Base-by-base conservation (phyloP, 2,113 vertebrate species). In the Lepidiolamprologus cunningtoni region DNA sequence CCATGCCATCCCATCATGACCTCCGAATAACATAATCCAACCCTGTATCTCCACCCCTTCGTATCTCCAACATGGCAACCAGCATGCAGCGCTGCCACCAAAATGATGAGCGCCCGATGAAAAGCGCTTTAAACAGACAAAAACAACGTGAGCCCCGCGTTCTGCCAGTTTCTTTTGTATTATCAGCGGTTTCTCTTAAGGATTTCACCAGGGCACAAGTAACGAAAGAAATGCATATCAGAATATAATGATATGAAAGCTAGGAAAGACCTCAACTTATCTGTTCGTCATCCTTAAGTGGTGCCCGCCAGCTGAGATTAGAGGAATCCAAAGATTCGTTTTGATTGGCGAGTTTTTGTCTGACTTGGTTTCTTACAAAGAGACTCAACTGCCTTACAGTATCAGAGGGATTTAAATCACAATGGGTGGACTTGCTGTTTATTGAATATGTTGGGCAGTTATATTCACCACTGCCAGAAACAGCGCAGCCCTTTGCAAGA, bases 1-100 rank as follows among this genome's bases (percentile, higher is more conserved):
- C 91, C 95, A 93, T 5, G 80, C 73, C 88, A 23, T 94, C 89
- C 95, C 96, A 53, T 98, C 97, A 95, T 99, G 98, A 99, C 97
- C 93, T 89, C 90, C 63, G 23, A 92, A 86, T 50, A 52, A 53
- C 63, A 53, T 3, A 9, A 26, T 86, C 68, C 21, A 81, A 19
- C 42, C 85, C 52, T 52, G 73, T 21, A 35, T 45, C 61, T 37
- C 80, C 55, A 26, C 54, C 80, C 73, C 80, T 83, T 84, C 9
- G 4, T 79, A 73, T 80, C 80, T 80, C 83, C 71, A 68, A 85
- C 83, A 82, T 45, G 89, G 89, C 91, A 86, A 92, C 92, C 91
- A 94, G 89, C 93, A 94, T 86, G 89, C 87, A 47, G 88, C 33
- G 55, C 90, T 91, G 90, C 84, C 92, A 89, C 89, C n/a, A 9